Evolutionary conservation across 2,113 vertebrate species (phyloP), one percentile per base, ranked within the genome.

Genomic region (Brienomyrus longianalis): DNA sequence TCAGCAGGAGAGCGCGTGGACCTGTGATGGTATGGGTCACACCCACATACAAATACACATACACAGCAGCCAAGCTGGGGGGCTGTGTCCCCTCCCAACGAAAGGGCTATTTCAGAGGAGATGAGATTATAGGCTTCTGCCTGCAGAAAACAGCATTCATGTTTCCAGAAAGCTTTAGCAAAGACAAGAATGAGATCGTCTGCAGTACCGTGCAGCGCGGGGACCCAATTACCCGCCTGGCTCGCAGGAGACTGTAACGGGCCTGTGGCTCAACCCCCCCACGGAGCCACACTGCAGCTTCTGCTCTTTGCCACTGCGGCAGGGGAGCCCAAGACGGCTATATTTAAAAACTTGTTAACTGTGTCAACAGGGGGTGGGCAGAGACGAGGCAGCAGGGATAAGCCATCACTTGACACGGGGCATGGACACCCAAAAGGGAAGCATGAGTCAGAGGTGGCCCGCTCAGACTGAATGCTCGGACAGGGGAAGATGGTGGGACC

Each of bases 331-430:
- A 92, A 92, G 50, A 0, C 27, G 0, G 88, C 91, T 94, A 93
- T 92, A 91, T 94, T 92, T 94, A 94, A 92, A 91, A 90, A 88
- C 52, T 21, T 66, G 92, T 91, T 93, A 92, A 92, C 91, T 84
- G 56, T 39, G 13, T 31, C 50, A 15, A 62, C 35, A 84, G 74
- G 80, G 77, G 87, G 86, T 7, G 19, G 2, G 15, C 9, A 39
- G 39, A 51, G 17, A 51, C 35, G 83, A 62, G 92, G 47, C 56
- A 11, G 0, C n/a, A 21, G 35, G 74, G 74, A 48, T 8, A 21
- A 45, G 47, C 66, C 66, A 52, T 17, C 27, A 9, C 47, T 86
- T 2, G 15, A 54, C 47, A 54, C 27, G 17, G 27, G 50, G 5
- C 50, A 2, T 7, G 48, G 84, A 59, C 15, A 59, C 15, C n/a